Base-by-base conservation (phyloP, 2,888 invertebrate species). In the Eupeodes luniger region DNA sequence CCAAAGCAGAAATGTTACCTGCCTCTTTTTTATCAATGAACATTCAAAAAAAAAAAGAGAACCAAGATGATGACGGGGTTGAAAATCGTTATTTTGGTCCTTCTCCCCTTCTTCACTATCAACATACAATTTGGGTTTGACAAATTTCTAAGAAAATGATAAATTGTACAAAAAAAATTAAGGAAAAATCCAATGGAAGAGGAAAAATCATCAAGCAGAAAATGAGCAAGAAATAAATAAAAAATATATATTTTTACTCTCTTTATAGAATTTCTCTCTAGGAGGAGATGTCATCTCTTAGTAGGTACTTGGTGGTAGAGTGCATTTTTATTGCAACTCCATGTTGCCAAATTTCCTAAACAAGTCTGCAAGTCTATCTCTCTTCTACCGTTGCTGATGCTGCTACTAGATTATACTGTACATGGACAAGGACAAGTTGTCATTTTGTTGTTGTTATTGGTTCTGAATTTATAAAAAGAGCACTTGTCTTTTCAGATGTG, bases 341-440 rank as follows among this genome's bases (percentile, higher is more conserved):
- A 84, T 81, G 87, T 87, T 87, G 87, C 84, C 87, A 87, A 87
- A 87, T 87, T 84, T 87, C 84, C 84, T 62, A 81, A 81, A 81
- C 75, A 70, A 74, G 64, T 62, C 62, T 53, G 44, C 49, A 34
- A 47, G 49, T 77, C 44, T 27, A 27, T 3, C 27, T 27, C 2
- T 27, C 27, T 2, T 27, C 27, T 55, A 47, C 44, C 55, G 27
- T 74, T 67, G 36, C 14, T 47, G 59, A 2, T 19, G 34, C 14
- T 19, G 57, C 40, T 47, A 69, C 14, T 62, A 62, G 36, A 61
- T 59, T 66, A 19, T 40, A 44, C 55, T 76, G 69, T 64, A 83
- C 79, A 61, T 76, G 69, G 70, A 83, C 79, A 61, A 81, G 72
- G 44, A 59, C 57, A 59, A 80, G 59, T 84, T 77, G 77, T 62